Evolutionary conservation across 2,888 invertebrate genomes (phyloP).

Genomic region (Entomobrya multifasciata): DNA sequence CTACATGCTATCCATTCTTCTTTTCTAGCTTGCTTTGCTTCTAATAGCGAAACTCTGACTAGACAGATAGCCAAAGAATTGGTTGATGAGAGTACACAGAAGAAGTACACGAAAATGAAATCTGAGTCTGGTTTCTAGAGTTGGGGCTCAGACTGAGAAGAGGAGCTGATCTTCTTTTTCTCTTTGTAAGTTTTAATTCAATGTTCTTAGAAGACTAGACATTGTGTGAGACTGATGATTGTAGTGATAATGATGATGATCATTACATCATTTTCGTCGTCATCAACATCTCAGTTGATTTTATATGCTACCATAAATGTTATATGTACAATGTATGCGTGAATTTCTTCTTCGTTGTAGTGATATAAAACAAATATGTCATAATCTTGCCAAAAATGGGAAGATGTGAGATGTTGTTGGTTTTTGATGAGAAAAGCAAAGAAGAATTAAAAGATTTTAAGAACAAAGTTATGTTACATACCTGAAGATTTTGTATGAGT

Average conservation of each 20-base stretch:
- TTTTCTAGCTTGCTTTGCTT: constrained; percentile 1
- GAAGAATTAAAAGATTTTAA: neutral
- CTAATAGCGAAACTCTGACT: neutral
- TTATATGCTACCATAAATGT: neutral
- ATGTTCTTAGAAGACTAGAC: neutral
- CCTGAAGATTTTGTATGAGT: constrained; percentile 76
- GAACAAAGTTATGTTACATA: constrained; percentile 46
- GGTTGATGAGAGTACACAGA: constrained; percentile 9
- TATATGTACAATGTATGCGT: neutral
- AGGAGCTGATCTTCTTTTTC: constrained; percentile 26
- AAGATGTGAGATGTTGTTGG: neutral
- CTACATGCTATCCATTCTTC: constrained; percentile 21
- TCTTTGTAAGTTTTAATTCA: constrained; percentile 38
- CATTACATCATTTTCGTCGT: neutral
- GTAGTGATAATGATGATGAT: constrained; percentile 28
- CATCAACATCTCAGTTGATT: neutral
- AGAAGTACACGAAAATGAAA: constrained; percentile 32
- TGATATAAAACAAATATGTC: constrained; percentile 48
- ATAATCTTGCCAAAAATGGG: constrained; percentile 56
- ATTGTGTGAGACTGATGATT: constrained; percentile 12
- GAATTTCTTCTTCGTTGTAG: neutral
- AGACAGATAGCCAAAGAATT: neutral
- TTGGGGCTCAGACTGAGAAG: neutral
- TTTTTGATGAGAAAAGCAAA: neutral
- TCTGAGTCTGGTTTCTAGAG: neutral